Evolutionary conservation across 2,797 vertebrate species (phyloP).

Genomic region (Phataginus tetradactyla): DNA sequence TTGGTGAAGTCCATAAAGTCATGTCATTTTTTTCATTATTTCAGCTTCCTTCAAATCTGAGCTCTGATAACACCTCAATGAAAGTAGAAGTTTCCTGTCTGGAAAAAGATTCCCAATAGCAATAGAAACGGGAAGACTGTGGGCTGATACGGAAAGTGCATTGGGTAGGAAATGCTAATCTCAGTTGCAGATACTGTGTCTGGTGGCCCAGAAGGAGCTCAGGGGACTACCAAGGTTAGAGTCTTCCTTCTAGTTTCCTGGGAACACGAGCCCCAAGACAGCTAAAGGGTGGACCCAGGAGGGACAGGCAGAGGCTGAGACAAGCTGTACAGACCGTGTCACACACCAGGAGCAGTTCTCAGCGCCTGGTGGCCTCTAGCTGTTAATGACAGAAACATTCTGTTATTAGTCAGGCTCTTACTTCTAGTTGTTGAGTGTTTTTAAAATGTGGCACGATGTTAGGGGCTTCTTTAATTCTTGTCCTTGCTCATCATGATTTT

Average conservation of each 20-base stretch:
- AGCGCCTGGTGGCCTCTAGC: fast-evolving
- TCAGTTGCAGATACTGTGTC: neutral
- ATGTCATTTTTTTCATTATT: neutral
- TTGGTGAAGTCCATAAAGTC: neutral
- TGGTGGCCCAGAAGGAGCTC: neutral
- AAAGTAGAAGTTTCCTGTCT: conserved; percentile 23
- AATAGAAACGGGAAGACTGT: neutral
- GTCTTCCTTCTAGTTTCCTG: neutral
- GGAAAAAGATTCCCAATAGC: neutral
- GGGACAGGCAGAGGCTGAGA: neutral
- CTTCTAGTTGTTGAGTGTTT: neutral
- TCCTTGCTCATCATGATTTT: neutral
- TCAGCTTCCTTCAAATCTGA: neutral
- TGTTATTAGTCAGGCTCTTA: neutral
- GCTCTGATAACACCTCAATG: neutral
- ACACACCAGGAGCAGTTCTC: neutral
- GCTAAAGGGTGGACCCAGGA: neutral
- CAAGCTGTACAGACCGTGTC: fast-evolving
- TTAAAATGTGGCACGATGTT: neutral
- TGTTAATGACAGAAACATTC: neutral
- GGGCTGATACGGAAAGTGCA: neutral
- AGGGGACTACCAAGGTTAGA: too few relatives aligned
- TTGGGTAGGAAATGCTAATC: neutral
- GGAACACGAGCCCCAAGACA: neutral
- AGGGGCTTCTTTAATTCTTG: neutral